phyloP scores from a whole-genome alignment of 2,888 invertebrate genomes.

The Drosophila fungiperda region DNA sequence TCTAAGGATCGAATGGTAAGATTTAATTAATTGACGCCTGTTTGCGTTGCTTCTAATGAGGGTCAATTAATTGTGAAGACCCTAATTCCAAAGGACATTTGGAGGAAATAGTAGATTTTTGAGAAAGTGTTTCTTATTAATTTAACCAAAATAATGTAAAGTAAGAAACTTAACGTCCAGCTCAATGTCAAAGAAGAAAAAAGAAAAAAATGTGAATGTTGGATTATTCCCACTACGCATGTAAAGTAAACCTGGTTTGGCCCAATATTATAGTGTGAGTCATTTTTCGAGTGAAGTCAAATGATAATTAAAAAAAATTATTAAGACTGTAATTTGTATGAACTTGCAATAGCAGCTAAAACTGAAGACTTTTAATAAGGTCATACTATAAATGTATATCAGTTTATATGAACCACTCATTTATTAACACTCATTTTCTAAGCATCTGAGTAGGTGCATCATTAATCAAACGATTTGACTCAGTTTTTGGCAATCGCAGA shows the following conservation, averaged over 20 bases:
- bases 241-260: neutral
- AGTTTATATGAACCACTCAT: neutral
- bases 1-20: conserved; percentile 31
- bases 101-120: neutral
- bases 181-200: neutral
- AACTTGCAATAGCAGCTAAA: neutral
- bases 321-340: neutral
- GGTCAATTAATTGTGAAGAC: conserved; percentile 40
- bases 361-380: neutral
- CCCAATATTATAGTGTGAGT: neutral
- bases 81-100: conserved; percentile 9
- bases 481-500: conserved; percentile 53
- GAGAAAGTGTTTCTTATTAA: neutral
- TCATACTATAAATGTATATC: no score
- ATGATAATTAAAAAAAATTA: neutral
- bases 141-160: conserved; percentile 4
- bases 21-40: conserved; percentile 64
- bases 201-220: neutral
- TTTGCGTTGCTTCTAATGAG: conserved; percentile 53
- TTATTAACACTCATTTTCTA: conserved; percentile 7
- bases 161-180: neutral
- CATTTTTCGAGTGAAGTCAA: no score
- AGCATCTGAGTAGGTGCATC: conserved; percentile 32
- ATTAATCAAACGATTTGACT: conserved; percentile 72
- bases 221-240: neutral